Conservation (phyloP, 2,888 invertebrate species). For the Temnothorax ravouxi region DNA sequence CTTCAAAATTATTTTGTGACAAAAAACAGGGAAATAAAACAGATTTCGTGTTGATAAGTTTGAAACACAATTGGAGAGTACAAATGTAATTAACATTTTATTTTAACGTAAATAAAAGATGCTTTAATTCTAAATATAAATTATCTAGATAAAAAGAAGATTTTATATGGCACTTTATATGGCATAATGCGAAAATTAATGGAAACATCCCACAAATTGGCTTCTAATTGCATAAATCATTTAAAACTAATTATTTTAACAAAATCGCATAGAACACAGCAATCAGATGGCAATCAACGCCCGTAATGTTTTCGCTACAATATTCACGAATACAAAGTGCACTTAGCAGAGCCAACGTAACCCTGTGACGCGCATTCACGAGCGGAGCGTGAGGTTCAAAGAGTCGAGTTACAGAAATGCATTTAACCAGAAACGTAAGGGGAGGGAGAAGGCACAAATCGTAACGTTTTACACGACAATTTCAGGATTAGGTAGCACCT, state of each 20-base stretch:
- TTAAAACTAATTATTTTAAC: conserved; percentile 17
- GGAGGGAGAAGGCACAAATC: conserved; percentile 19
- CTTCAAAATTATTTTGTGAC: conserved; percentile 5
- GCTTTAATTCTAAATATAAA: background rate
- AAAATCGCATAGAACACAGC: conserved; percentile 7
- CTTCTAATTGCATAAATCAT: background rate
- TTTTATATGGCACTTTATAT: background rate
- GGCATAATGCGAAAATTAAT: background rate
- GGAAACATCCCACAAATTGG: background rate
- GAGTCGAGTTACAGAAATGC: conserved; percentile 42
- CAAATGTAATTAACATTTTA: background rate
- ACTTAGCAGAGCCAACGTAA: conserved; percentile 42
- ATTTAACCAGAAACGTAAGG: conserved; percentile 48
- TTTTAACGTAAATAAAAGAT: background rate
- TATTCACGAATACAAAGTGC: conserved; percentile 48
- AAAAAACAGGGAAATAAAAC: background rate
- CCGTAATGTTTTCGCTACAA: conserved; percentile 28
- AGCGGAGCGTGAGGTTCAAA: conserved; percentile 32
- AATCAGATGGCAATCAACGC: conserved; percentile 15
- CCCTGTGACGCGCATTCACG: conserved; percentile 17
- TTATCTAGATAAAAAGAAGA: background rate
- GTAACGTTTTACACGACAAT: conserved; percentile 59
- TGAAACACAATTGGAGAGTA: background rate
- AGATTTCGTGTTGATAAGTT: background rate
- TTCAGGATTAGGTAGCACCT: conserved; percentile 52